These are phyloP conservation scores for Metopia argyrocephala DNA, from an alignment of 2,888 invertebrate species.

Conservation along the genomic window DNA sequence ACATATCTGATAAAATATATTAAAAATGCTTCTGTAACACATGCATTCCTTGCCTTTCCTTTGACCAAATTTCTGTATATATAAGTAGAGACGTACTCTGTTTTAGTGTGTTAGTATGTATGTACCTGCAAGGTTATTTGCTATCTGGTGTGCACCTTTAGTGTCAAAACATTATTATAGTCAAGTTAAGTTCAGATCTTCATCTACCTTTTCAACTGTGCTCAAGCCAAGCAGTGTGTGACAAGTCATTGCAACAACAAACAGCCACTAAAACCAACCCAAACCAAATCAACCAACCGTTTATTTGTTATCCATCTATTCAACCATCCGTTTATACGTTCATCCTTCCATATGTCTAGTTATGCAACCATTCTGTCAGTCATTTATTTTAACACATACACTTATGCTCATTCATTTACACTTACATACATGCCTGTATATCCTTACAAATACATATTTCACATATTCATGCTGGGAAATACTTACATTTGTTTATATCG, in stretches of 20 bases:
- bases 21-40: slow-evolving; percentile 1
- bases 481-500: background rate
- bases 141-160: slow-evolving; percentile 22
- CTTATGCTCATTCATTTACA: background rate
- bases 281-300: background rate
- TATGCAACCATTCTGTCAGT: slow-evolving; percentile 23
- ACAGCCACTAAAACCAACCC: background rate
- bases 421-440: too few relatives aligned
- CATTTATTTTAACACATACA: slow-evolving; percentile 14
- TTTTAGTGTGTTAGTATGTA: background rate
- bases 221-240: background rate
- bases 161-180: slow-evolving; percentile 39
- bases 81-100: too few relatives aligned
- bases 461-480: background rate
- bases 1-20: slow-evolving; percentile 32
- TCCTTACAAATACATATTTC: background rate
- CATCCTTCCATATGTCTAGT: slow-evolving; percentile 26
- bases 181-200: slow-evolving; percentile 34
- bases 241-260: slow-evolving; percentile 2
- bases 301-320: background rate
- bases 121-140: slow-evolving; percentile 27
- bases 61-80: too few relatives aligned
- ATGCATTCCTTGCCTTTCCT: background rate
- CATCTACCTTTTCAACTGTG: slow-evolving; percentile 26
- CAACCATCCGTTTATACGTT: background rate